Percentiles rank a stretch among this genome's conserved stretches.
Evolutionary conservation across 2,888 invertebrate species (phyloP).

Genomic region (Diadromus collaris): DNA sequence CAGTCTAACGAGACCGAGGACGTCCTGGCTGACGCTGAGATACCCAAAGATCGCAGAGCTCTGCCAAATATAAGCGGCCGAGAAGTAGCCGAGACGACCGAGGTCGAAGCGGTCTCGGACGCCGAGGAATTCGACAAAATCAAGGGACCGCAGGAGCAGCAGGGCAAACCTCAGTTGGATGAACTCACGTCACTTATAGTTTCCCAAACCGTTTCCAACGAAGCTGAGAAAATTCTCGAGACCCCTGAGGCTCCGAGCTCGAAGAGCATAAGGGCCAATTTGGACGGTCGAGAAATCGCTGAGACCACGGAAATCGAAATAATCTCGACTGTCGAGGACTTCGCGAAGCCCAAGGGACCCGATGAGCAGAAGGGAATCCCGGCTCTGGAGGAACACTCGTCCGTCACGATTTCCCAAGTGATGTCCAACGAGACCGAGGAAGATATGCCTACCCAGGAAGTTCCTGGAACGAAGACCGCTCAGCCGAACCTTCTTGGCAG

Average conservation of each 20-base stretch:
- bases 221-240: conserved; percentile 67
- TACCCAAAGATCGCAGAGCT: conserved; percentile 72
- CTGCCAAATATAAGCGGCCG: conserved; percentile 71
- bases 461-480: conserved; percentile 68
- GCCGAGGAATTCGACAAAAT: conserved; percentile 67
- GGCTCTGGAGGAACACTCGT: conserved; percentile 68
- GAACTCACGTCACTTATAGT: conserved; percentile 68
- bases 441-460: conserved; percentile 60
- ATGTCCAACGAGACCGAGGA: conserved; percentile 70
- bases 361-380: conserved; percentile 68
- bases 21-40: conserved; percentile 62
- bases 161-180: conserved; percentile 70
- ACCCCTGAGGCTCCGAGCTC: conserved; percentile 69
- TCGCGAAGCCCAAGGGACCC: conserved; percentile 66
- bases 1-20: conserved; percentile 71
- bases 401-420: conserved; percentile 71
- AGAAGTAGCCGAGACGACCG: conserved; percentile 78
- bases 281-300: conserved; percentile 72
- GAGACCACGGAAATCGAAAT: conserved; percentile 71
- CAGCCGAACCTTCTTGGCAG: conserved; percentile 71
- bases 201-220: conserved; percentile 68
- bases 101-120: conserved; percentile 71
- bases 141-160: conserved; percentile 65
- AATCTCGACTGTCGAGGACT: conserved; percentile 66
- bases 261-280: conserved; percentile 76